Percentiles rank a stretch among this genome's conserved stretches.
Evolutionary conservation across 2,888 invertebrate genomes (phyloP).

Genomic region (Girardia tigrina): DNA sequence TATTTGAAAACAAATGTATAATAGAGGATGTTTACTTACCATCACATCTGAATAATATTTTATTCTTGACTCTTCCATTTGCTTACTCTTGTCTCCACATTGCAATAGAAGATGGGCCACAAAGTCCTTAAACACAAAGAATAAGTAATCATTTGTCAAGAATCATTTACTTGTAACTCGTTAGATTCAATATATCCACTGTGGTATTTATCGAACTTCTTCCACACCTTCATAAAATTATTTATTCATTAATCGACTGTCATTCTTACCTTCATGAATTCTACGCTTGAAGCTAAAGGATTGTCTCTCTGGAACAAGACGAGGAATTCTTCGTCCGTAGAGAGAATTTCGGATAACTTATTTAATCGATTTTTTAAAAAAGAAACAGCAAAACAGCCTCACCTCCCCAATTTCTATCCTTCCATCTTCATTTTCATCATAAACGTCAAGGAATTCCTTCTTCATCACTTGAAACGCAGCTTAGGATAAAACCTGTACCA

Average conservation of each 20-base stretch:
- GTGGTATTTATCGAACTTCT: not conserved
- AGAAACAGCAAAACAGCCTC: not conserved
- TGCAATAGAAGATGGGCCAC: not conserved
- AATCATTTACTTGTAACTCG: not conserved
- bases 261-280: not conserved
- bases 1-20: no score
- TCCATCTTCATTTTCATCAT: constrained; percentile 77
- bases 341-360: not conserved
- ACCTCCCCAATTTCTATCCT: constrained; percentile 77
- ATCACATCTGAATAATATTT: not conserved
- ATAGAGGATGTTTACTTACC: no score
- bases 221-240: not conserved
- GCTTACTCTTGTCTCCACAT: not conserved
- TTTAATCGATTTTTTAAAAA: not conserved
- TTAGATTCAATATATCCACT: not conserved
- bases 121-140: not conserved
- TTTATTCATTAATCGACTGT: not conserved
- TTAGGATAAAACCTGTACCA: not conserved
- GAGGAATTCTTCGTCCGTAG: not conserved
- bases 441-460: constrained; percentile 72
- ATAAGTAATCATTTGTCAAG: no score
- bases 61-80: not conserved
- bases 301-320: not conserved
- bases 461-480: constrained; percentile 54
- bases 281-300: not conserved